phyloP scores from a whole-genome alignment of 2,888 invertebrate genomes.

The Polydesmus complanatus region DNA sequence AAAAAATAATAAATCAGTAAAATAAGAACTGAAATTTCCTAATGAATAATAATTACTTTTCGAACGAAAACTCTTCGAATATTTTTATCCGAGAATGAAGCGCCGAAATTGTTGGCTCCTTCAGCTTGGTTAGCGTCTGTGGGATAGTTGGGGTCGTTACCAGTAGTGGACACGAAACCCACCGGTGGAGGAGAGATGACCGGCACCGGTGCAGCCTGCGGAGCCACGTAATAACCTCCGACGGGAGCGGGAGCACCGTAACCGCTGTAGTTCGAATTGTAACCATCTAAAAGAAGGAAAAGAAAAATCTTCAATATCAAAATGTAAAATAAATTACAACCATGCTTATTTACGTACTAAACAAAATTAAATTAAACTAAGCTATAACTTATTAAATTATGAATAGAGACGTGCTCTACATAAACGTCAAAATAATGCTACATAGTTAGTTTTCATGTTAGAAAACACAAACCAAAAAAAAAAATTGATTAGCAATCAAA shows the following conservation, averaged over 20 bases:
- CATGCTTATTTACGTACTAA: no score
- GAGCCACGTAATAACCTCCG: neutral
- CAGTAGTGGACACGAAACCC: neutral
- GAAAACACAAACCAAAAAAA: no score
- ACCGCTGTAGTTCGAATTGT: no score
- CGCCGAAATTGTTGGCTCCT: conserved; percentile 7
- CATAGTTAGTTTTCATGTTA: no score
- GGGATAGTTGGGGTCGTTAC: neutral
- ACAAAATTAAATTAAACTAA: no score
- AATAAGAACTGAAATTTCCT: conserved; percentile 1
- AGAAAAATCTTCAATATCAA: no score
- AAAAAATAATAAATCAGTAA: neutral
- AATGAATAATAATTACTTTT: conserved; percentile 5
- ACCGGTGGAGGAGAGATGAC: neutral
- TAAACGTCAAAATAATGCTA: no score
- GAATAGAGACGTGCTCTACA: no score
- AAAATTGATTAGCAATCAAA: no score
- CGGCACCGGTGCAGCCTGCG: neutral
- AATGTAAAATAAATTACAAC: no score
- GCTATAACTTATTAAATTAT: no score
- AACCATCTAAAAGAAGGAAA: no score
- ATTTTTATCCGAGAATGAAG: conserved; percentile 15
- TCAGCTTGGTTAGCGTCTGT: neutral
- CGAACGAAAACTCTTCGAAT: conserved; percentile 12
- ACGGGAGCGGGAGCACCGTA: neutral